Conservation (phyloP, 2,797 vertebrate species). For the Perodicticus potto region DNA sequence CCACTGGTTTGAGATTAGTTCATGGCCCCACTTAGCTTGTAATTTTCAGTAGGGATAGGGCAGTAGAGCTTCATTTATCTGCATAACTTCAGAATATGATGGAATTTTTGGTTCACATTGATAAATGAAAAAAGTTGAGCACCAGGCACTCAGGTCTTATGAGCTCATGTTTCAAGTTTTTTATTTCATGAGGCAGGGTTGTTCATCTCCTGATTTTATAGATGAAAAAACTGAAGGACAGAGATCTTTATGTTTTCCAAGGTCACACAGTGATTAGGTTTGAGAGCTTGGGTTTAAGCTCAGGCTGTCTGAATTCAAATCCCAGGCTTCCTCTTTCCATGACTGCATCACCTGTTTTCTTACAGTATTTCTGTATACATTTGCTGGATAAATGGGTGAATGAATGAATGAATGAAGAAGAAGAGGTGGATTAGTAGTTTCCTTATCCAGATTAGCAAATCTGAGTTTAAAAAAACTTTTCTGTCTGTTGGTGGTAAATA, state of each 20-base stretch:
- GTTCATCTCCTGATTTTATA: not conserved
- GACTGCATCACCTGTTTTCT: not conserved
- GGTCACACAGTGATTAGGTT: not conserved
- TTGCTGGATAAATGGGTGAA: not conserved
- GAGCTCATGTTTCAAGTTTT: not conserved
- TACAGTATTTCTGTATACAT: not conserved
- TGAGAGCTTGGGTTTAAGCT: not conserved
- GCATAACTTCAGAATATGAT: not conserved
- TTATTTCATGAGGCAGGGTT: not conserved
- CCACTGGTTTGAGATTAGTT: not conserved
- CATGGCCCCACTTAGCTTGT: not conserved
- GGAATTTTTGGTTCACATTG: slow-evolving; percentile 15
- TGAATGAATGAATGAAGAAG: not conserved
- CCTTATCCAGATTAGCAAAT: not conserved
- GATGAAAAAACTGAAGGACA: not conserved
- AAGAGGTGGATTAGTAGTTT: slow-evolving; percentile 1
- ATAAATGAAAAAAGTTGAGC: not conserved
- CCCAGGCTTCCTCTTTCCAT: not conserved
- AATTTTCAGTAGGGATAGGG: not conserved
- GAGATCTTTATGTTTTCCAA: not conserved
- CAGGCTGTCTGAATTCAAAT: not conserved
- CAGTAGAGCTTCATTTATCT: not conserved
- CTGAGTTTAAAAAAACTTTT: not conserved
- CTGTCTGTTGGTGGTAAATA: not conserved
- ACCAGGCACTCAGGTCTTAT: not conserved